Evolutionary conservation across 1,140 invertebrate genomes (phyloP).

Genomic region (Hyphantria cunea): DNA sequence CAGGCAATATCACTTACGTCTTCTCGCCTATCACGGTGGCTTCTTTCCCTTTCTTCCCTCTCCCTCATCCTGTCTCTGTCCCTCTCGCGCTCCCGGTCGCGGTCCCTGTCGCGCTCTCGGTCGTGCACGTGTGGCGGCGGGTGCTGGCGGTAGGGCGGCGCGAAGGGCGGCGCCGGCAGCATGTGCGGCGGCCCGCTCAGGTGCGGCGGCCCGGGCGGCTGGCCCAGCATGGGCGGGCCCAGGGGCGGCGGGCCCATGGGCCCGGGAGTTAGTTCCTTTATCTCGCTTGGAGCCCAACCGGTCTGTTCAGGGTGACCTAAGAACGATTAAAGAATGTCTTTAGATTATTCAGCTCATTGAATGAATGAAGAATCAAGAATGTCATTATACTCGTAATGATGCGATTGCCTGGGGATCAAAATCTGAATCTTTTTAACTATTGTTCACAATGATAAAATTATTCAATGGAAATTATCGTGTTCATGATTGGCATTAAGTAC

Average conservation of each 20-base stretch:
- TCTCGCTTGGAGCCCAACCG: conserved; percentile 83
- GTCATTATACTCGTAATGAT: too few relatives aligned
- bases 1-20: conserved; percentile 39
- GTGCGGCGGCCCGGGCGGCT: conserved; percentile 44
- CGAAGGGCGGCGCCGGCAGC: conserved; percentile 55
- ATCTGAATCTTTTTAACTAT: too few relatives aligned
- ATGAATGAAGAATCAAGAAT: too few relatives aligned
- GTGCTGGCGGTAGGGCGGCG: conserved; percentile 50
- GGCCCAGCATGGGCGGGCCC: conserved; percentile 39
- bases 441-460: too few relatives aligned
- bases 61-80: conserved; percentile 53
- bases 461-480: too few relatives aligned
- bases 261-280: conserved; percentile 84
- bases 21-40: conserved; percentile 59
- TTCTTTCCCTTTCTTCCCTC: conserved; percentile 56
- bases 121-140: conserved; percentile 54
- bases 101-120: conserved; percentile 50
- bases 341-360: too few relatives aligned
- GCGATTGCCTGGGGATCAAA: too few relatives aligned
- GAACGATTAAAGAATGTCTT: too few relatives aligned
- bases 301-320: conserved; percentile 61
- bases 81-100: conserved; percentile 50
- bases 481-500: too few relatives aligned
- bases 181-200: conserved; percentile 34
- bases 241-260: conserved; percentile 60